Evolutionary conservation across 2,888 invertebrate species (phyloP), one percentile per base, ranked within the genome.

Genomic region (Ctenicera cuprea): DNA sequence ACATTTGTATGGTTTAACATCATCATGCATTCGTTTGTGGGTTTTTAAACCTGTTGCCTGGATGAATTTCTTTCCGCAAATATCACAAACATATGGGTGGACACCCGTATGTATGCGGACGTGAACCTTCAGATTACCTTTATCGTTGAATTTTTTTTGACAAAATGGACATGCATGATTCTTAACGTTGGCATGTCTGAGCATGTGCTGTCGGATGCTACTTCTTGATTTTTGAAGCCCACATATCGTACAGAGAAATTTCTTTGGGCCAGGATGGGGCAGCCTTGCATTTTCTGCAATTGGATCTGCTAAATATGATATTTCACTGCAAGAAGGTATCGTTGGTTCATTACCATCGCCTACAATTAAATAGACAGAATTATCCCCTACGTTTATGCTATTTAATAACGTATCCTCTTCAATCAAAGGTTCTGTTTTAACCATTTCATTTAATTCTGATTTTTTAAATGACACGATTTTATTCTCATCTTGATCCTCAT

Each of bases 1-100:
- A 64, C 82, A 82, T 74, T 71, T 77, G 68, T 75, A 82, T 7
- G 82, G 82, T 71, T 81, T 82, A 61, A 82, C 80, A 48, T 81
- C 80, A 8, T 81, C 81, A 41, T 82, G 82, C 3, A 80, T 80
- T 64, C 81, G 65, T 77, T 78, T 79, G 45, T 82, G 82, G 2
- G 71, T 78, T 57, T 78, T 79, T n/a, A 80, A 61, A 9, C 79
- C 75, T 3, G 80, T 76, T 62, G 78, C 77, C 3, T 80, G 78
- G 66, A 76, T 76, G 64, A 81, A 80, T 43, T 71, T 74, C 64
- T 78, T 81, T 14, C 78, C 77, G 65, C 81, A 81, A 30, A 76
- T 66, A 70, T 79, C 57, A 70, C 80, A 76, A 52, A 79, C 33
- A 16, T 69, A 69, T 9, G 69, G 69, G 20, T 72, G 52, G 37